Evolutionary conservation across 2,888 invertebrate genomes (phyloP).

Genomic region (Monopis laevigella): DNA sequence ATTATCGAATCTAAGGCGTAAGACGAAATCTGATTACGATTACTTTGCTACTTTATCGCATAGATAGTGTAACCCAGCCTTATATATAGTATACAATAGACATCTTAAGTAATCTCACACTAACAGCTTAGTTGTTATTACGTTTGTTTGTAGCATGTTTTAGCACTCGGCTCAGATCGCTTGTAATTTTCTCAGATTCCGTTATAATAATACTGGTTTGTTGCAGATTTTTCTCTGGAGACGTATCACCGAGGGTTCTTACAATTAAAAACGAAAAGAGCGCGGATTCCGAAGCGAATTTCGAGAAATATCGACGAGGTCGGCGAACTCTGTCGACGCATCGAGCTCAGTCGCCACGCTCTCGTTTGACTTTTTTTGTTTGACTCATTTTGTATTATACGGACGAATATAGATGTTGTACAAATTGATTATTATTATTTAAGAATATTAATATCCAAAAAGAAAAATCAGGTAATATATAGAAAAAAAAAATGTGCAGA

Average conservation of each 20-base stretch:
- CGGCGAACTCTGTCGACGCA: slow-evolving; percentile 58
- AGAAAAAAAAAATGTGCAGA: too few relatives aligned
- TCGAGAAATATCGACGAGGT: slow-evolving; percentile 65
- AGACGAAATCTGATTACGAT: too few relatives aligned
- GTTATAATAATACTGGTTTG: slow-evolving; percentile 51
- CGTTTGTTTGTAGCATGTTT: slow-evolving; percentile 3
- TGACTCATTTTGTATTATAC: slow-evolving; percentile 36
- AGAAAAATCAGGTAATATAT: too few relatives aligned
- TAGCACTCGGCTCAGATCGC: background rate
- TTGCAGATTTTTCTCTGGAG: slow-evolving; percentile 40
- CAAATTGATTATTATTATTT: slow-evolving; percentile 7
- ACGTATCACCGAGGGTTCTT: slow-evolving; percentile 59
- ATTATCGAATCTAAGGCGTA: too few relatives aligned
- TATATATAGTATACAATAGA: too few relatives aligned
- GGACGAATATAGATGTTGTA: slow-evolving; percentile 31
- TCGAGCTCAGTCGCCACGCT: slow-evolving; percentile 52
- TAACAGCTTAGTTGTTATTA: background rate
- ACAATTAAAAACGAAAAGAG: slow-evolving; percentile 66
- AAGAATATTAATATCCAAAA: too few relatives aligned
- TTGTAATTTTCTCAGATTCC: slow-evolving; percentile 26
- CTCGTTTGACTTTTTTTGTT: slow-evolving; percentile 37
- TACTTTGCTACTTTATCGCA: too few relatives aligned
- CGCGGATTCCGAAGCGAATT: slow-evolving; percentile 58
- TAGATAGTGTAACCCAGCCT: too few relatives aligned
- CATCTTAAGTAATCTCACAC: background rate